Conservation (phyloP, 2,113 vertebrate species). For the Athene cunicularia region DNA sequence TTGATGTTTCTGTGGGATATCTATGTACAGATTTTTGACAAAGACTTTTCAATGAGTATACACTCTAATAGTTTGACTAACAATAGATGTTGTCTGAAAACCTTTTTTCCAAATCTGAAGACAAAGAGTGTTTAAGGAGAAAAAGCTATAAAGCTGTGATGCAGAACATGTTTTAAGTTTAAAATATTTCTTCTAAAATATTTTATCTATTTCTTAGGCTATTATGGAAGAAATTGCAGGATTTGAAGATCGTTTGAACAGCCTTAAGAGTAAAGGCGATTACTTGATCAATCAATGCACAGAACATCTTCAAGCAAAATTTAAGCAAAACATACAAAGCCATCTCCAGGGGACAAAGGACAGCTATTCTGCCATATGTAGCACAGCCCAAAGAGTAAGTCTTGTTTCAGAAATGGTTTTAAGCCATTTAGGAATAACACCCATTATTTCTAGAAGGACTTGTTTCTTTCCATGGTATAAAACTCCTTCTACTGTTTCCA, state of each 20-base stretch:
- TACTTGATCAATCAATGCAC: conserved; percentile 84
- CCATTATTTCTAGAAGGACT: neutral
- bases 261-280: conserved; percentile 85
- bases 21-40: neutral
- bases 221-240: conserved; percentile 97
- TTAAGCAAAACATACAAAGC: conserved; percentile 87
- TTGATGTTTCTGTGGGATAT: neutral
- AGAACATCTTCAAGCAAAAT: conserved; percentile 88
- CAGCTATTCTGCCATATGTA: conserved; percentile 97
- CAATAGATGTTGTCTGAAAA: neutral
- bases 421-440: neutral
- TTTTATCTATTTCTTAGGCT: conserved; percentile 77
- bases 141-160: neutral
- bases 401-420: neutral
- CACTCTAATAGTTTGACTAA: neutral
- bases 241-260: conserved; percentile 91
- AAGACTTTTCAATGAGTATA: neutral
- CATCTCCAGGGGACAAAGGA: conserved; percentile 93
- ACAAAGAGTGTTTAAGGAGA: neutral
- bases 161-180: neutral
- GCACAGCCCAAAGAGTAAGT: conserved; percentile 94
- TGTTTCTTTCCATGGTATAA: neutral
- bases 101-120: neutral
- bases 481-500: neutral
- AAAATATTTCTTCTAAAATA: neutral